Percentiles rank a stretch among this genome's conserved stretches.
Conservation (phyloP, 2,888 invertebrate species). For the Tigriopus californicus region DNA sequence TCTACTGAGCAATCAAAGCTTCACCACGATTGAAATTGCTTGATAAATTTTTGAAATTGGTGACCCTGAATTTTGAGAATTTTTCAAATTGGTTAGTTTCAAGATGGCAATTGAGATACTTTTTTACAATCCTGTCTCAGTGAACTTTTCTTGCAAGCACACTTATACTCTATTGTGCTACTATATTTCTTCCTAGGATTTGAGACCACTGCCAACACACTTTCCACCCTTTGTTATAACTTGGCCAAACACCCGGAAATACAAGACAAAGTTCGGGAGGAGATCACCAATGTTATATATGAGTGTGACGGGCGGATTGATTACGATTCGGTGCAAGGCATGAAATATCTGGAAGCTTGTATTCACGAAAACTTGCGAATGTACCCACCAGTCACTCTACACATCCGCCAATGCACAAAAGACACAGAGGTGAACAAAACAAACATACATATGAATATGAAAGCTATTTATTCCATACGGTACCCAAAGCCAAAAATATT, state of each 20-base stretch:
- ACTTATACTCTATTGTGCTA: too few species aligned
- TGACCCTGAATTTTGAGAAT: too few species aligned
- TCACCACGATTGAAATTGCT: too few species aligned
- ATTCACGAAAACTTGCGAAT: neutral
- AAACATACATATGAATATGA: too few species aligned
- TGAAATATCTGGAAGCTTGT: neutral
- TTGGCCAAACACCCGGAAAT: neutral
- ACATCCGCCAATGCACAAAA: neutral
- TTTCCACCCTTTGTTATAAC: neutral
- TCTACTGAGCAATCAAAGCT: too few species aligned
- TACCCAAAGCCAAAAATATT: too few species aligned
- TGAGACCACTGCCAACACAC: neutral
- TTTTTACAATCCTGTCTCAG: too few species aligned
- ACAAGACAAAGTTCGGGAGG: neutral
- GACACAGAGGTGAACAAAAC: neutral
- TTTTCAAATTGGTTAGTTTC: too few species aligned
- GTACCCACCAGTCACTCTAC: neutral
- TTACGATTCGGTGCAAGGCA: neutral
- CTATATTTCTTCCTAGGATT: neutral
- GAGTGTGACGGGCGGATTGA: neutral
- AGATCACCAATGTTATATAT: neutral
- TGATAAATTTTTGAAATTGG: too few species aligned
- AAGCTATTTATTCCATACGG: too few species aligned
- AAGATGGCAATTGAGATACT: too few species aligned
- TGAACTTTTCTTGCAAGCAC: too few species aligned